These are phyloP conservation scores for Oryzias celebensis DNA, from an alignment of 2,113 vertebrate genomes.

Conservation along the genomic window DNA sequence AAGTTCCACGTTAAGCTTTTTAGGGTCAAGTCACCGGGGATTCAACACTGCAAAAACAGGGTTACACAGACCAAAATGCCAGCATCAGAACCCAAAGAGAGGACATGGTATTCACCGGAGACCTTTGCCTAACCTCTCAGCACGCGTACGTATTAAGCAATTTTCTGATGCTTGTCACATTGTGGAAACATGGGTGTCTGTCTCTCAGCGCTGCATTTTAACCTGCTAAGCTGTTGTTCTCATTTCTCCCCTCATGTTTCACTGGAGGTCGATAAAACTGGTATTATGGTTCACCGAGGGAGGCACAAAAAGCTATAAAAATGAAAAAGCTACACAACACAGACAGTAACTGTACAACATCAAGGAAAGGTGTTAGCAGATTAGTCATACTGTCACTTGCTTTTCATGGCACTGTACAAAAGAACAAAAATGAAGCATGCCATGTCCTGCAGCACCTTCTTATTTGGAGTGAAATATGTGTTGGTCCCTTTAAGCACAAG, in stretches of 20 bases:
- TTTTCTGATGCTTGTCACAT: conserved; percentile 40
- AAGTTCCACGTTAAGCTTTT: conserved; percentile 50
- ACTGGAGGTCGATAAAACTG: conserved; percentile 28
- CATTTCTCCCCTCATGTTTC: conserved; percentile 43
- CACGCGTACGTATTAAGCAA: conserved; percentile 58
- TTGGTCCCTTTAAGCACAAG: neutral
- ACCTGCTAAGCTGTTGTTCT: conserved; percentile 41
- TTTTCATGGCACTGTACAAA: conserved; percentile 8
- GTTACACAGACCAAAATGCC: conserved; percentile 38
- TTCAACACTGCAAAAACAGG: conserved; percentile 18
- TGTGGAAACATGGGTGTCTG: conserved; percentile 28
- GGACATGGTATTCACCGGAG: conserved; percentile 20
- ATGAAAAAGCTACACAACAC: conserved; percentile 23
- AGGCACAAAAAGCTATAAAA: conserved; percentile 24
- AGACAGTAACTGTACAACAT: conserved; percentile 7
- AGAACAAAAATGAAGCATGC: neutral
- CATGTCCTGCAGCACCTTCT: neutral
- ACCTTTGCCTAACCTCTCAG: conserved; percentile 32
- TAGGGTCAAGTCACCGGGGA: conserved; percentile 44
- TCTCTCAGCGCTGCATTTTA: conserved; percentile 45
- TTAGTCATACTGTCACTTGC: neutral
- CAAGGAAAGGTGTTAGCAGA: conserved; percentile 9
- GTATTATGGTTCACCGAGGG: conserved; percentile 31
- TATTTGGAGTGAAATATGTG: neutral
- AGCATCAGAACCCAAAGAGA: conserved; percentile 30